Evolutionary conservation across 2,113 vertebrate species (phyloP).

Genomic region (Carassius carassius): DNA sequence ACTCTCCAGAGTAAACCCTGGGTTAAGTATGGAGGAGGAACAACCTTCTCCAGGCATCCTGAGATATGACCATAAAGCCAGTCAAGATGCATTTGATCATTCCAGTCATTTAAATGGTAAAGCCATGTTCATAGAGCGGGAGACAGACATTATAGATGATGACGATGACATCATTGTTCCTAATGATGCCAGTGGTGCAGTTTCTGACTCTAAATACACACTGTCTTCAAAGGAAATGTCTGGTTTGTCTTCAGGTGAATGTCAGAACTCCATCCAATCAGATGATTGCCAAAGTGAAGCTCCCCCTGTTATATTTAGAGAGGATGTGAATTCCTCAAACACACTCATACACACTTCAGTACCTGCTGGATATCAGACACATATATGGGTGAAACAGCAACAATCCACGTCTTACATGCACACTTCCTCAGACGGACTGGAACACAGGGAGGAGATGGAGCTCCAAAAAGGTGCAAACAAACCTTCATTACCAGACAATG

Average conservation of each 20-base stretch:
- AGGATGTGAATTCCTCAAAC: background rate
- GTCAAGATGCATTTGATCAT: slow-evolving; percentile 58
- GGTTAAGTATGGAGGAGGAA: slow-evolving; percentile 74
- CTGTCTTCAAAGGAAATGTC: slow-evolving; percentile 78
- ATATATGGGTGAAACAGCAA: slow-evolving; percentile 86
- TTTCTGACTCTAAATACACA: slow-evolving; percentile 75
- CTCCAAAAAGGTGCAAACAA: slow-evolving; percentile 64
- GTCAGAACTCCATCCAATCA: slow-evolving; percentile 77
- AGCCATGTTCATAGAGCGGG: slow-evolving; percentile 75
- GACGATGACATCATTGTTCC: slow-evolving; percentile 68
- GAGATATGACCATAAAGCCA: slow-evolving; percentile 62
- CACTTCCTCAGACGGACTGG: slow-evolving; percentile 57
- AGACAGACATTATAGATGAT: slow-evolving; percentile 90
- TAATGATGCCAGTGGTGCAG: slow-evolving; percentile 58
- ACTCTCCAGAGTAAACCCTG: slow-evolving; percentile 64
- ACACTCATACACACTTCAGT: background rate
- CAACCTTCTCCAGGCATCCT: slow-evolving; percentile 63
- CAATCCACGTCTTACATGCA: slow-evolving; percentile 76
- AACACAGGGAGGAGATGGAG: slow-evolving; percentile 49
- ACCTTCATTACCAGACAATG: background rate
- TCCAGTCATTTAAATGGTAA: slow-evolving; percentile 74
- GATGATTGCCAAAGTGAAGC: slow-evolving; percentile 66
- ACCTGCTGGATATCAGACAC: slow-evolving; percentile 75
- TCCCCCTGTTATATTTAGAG: background rate
- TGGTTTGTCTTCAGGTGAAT: slow-evolving; percentile 56